These are phyloP conservation scores for Apocrypta bakeri DNA, from an alignment of 1,140 invertebrate genomes.

Conservation along the genomic window DNA sequence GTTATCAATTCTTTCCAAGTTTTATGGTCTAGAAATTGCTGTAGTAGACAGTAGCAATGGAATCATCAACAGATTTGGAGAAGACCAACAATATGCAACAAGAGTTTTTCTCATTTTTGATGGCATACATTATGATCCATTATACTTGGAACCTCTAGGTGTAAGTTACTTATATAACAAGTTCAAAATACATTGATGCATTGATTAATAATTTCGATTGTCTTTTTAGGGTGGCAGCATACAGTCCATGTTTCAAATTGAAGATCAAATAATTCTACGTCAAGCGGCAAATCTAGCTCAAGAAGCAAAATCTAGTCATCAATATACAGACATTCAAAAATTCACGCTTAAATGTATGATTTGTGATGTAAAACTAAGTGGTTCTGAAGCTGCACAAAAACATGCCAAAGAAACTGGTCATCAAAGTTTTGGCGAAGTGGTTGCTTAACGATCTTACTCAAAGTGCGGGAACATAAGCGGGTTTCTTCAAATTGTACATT, in stretches of 20 bases:
- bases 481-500: conserved; percentile 9
- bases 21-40: conserved; percentile 94
- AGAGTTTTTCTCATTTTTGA: conserved; percentile 95
- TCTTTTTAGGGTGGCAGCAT: conserved; percentile 78
- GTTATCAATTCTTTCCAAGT: conserved; percentile 89
- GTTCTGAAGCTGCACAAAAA: conserved; percentile 85
- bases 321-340: conserved; percentile 92
- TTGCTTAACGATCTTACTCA: conserved; percentile 30
- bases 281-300: conserved; percentile 89
- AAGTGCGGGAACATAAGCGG: conserved; percentile 20
- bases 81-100: conserved; percentile 89
- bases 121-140: conserved; percentile 96
- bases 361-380: conserved; percentile 84
- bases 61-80: conserved; percentile 94
- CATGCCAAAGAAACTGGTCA: conserved; percentile 92
- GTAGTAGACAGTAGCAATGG: conserved; percentile 94
- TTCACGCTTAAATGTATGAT: conserved; percentile 89
- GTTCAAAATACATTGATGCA: neutral
- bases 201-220: neutral
- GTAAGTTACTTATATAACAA: conserved; percentile 65
- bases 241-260: conserved; percentile 86
- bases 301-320: conserved; percentile 90
- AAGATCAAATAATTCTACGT: conserved; percentile 82
- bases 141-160: conserved; percentile 86
- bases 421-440: conserved; percentile 89